Conservation (phyloP, 2,888 invertebrate species). For the Amiota mariae region DNA sequence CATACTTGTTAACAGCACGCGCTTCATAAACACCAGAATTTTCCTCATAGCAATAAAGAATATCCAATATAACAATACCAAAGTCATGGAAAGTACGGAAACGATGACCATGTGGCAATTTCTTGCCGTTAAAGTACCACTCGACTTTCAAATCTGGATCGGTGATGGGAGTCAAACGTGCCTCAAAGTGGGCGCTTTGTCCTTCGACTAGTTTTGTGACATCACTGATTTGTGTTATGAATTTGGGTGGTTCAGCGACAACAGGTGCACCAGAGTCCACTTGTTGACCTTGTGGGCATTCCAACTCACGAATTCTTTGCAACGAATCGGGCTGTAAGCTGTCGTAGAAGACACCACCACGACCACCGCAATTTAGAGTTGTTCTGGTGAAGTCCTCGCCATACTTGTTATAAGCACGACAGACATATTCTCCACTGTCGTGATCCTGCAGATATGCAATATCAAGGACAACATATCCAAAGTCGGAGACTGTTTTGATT, state of each 20-base stretch:
- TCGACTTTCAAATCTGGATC: constrained; percentile 96
- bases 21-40: constrained; percentile 96
- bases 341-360: constrained; percentile 89
- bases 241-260: constrained; percentile 88
- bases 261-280: constrained; percentile 77
- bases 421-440: constrained; percentile 94
- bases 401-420: constrained; percentile 92
- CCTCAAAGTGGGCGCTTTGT: constrained; percentile 95
- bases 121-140: constrained; percentile 95
- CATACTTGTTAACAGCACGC: constrained; percentile 92
- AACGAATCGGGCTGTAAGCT: constrained; percentile 93
- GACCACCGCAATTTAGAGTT: constrained; percentile 87
- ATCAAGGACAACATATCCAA: constrained; percentile 95
- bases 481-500: constrained; percentile 94
- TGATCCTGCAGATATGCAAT: constrained; percentile 95
- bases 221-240: constrained; percentile 89
- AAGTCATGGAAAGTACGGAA: constrained; percentile 98
- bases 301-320: constrained; percentile 89
- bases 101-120: constrained; percentile 93
- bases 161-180: constrained; percentile 91
- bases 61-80: constrained; percentile 95
- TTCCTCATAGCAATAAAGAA: constrained; percentile 96
- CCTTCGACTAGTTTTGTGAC: constrained; percentile 92
- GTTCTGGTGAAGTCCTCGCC: constrained; percentile 92
- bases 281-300: constrained; percentile 80